Evolutionary conservation across 1,140 invertebrate species (phyloP), one percentile per base, ranked within the genome.

Genomic region (Zeugodacus cucurbitae): DNA sequence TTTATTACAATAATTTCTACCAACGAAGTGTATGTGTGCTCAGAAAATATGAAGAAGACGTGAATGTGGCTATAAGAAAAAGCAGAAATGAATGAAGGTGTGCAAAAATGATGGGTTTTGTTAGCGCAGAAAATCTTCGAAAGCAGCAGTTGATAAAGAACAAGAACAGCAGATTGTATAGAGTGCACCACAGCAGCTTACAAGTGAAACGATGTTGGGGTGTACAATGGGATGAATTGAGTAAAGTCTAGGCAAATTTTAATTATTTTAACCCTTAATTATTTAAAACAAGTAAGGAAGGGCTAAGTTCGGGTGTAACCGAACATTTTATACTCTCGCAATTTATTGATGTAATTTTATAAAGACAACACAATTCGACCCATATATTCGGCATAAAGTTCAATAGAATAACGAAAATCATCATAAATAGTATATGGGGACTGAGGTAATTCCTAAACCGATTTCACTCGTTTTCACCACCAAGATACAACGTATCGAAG

Each of bases 1-100:
- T 82, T 82, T 82, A 82, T 82, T 82, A 54, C 74, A 82, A 82
- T 82, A 82, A 82, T 82, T 82, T 82, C 48, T 54, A 82, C 74
- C 48, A 82, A 82, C 26, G 41, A 29, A 44, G 5, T 44, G 34
- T 78, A 41, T 48, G 74, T 41, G 41, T 82, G 22, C 4, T n/a
- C n/a, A 26, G n/a, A 14, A 82, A 48, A 82, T 82, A 82, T 82
- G 74, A 44, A 82, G n/a, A 48, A 82, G 3, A 82, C 29, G 44
- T n/a, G 44, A 48, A 29, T 54, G 4, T 54, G 70, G 22, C 14
- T 54, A 54, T 3, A 54, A 82, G 34, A 54, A n/a, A 41, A 82
- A 48, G 26, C 17, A 82, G 4, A 37, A 74, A 41, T 37, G 34
- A 74, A 37, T 32, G 14, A 37, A 74, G 34, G 67, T 74, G 20